Conservation (phyloP, 92 coral and sea anemone genomes). For the Meandrina meandrites region DNA sequence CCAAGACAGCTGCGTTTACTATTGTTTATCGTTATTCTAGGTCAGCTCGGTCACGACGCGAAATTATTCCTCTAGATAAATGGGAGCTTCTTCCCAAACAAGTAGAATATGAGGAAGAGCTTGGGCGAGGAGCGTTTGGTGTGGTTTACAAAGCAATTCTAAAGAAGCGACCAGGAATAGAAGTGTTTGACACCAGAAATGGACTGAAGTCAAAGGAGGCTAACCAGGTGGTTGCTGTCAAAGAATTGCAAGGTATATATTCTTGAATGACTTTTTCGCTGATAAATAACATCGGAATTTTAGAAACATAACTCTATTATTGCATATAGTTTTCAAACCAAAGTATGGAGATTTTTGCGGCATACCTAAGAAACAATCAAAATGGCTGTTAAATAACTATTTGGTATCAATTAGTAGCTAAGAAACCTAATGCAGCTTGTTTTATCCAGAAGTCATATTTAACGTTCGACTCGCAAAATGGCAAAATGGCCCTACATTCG, state of each 20-base stretch:
- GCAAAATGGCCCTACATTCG: too few relatives aligned
- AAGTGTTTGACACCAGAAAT: not conserved
- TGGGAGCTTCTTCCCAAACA: slow-evolving; percentile 2
- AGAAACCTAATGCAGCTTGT: too few relatives aligned
- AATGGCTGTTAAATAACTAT: too few relatives aligned
- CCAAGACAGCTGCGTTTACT: not conserved
- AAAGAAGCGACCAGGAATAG: not conserved
- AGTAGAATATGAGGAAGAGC: slow-evolving; percentile 3
- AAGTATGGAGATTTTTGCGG: too few relatives aligned
- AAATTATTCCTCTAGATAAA: not conserved
- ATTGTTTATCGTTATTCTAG: not conserved
- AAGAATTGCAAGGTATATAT: not conserved
- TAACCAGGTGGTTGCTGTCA: not conserved
- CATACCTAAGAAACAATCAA: too few relatives aligned
- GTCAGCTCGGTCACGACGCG: not conserved
- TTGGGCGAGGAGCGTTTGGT: slow-evolving; percentile 2
- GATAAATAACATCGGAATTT: not conserved
- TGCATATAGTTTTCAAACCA: too few relatives aligned
- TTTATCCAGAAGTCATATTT: too few relatives aligned
- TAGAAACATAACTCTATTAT: too few relatives aligned
- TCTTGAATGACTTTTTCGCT: not conserved
- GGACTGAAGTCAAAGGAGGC: not conserved
- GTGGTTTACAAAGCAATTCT: slow-evolving; percentile 7
- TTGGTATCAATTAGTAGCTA: too few relatives aligned
- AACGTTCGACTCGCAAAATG: too few relatives aligned